Evolutionary conservation across 2,113 vertebrate genomes (phyloP).

Genomic region (Azemiops feae): DNA sequence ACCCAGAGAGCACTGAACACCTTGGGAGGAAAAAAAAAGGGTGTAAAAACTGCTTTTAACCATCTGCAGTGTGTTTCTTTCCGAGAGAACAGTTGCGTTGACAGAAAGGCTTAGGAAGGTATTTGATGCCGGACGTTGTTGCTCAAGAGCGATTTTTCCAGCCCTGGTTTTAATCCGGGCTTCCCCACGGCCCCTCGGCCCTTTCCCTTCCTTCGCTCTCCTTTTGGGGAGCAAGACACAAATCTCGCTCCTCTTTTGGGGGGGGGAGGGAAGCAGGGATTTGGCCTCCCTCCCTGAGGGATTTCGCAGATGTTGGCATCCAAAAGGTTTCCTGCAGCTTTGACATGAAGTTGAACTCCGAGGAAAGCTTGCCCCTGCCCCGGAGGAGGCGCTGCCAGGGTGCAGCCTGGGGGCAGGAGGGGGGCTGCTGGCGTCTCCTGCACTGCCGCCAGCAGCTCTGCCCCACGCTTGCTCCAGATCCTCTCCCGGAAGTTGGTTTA

Average conservation of each 20-base stretch:
- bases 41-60: neutral
- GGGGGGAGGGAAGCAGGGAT: neutral
- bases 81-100: neutral
- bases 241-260: neutral
- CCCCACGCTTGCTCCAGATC: too few relatives aligned
- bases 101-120: neutral
- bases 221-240: neutral
- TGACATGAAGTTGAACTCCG: neutral
- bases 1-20: neutral
- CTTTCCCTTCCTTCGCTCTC: neutral
- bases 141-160: neutral
- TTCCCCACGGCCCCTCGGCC: neutral
- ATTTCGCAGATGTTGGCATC: slow-evolving; percentile 11
- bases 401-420: neutral
- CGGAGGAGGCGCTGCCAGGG: neutral
- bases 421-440: neutral
- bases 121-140: neutral
- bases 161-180: neutral
- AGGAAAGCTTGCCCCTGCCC: neutral
- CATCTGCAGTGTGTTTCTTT: neutral
- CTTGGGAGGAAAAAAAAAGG: neutral
- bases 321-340: neutral
- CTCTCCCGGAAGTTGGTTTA: neutral
- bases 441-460: too few relatives aligned
- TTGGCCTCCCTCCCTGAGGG: neutral